Conservation (phyloP, 2,113 vertebrate species). For the Rhea pennata region DNA sequence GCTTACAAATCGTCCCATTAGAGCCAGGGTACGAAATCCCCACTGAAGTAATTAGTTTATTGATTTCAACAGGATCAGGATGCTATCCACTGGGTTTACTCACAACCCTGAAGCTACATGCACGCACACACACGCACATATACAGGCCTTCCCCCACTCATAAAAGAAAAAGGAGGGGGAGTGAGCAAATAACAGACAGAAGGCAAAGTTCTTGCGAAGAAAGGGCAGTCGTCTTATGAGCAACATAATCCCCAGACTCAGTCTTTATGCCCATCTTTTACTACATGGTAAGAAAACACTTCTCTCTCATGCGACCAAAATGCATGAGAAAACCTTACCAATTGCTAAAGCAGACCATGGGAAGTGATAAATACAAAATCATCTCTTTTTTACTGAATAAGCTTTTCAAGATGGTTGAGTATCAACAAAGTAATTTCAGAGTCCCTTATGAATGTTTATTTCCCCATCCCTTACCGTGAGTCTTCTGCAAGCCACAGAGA, state of each 20-base stretch:
- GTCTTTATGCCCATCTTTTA: not conserved
- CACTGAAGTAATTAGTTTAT: conserved; percentile 3
- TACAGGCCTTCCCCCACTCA: not conserved
- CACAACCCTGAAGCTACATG: not conserved
- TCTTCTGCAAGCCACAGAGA: conserved; percentile 27
- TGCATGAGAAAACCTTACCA: not conserved
- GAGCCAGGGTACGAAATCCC: not conserved
- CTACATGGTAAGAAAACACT: conserved; percentile 11
- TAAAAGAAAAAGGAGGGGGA: not conserved
- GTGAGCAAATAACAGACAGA: not conserved
- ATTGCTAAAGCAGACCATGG: not conserved
- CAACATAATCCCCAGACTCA: not conserved
- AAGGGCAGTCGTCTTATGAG: not conserved
- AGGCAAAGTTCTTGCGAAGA: not conserved
- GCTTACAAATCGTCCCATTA: not conserved
- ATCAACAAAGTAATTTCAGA: conserved; percentile 49
- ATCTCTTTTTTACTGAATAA: not conserved
- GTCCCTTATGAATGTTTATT: conserved; percentile 34
- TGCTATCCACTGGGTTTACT: not conserved
- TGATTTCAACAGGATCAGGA: not conserved
- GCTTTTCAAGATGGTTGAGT: not conserved
- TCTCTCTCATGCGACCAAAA: not conserved
- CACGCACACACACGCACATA: not conserved
- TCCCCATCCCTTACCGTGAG: not conserved
- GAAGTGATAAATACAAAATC: conserved; percentile 6